Base-by-base conservation (phyloP, 92 coral and sea anemone genomes). In the Hydrozoanthus gracilis region DNA sequence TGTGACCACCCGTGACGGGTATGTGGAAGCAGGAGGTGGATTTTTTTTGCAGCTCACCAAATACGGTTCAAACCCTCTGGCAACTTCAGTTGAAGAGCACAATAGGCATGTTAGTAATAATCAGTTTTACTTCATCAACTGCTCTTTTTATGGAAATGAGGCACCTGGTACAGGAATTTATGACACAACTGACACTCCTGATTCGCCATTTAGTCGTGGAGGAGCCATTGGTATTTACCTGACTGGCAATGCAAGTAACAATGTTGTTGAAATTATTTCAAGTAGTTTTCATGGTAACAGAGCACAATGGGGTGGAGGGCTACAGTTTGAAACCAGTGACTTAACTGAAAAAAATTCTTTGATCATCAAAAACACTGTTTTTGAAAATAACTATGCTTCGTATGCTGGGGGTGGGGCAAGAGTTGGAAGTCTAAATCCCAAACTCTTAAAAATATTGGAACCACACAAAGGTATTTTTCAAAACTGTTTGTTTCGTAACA, bases 41-140 rank as follows among this genome's bases (percentile, higher is more conserved):
- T 71, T 95, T 39, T 92, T 86, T 73, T 17, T 95, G 5, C 86
- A 86, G 58, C 88, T 93, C 52, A 92, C 92, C 82, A 65, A 78
- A 35, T 86, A 83, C 74, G 93, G 95, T 51, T 84, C 92, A 83
- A 87, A 92, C 78, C 84, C 83, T 2, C 49, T 77, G 52, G 91
- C 91, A 65, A 84, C 88, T 39, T 89, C 90, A 39, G 83, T 82
- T 7, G 79, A 78, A 20, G 86, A 92, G 20, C 93, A 96, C 68
- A 91, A 88, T 27, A 74, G 82, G 2, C 92, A 89, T 83, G 93
- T 88, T 67, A 91, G 92, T 78, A 73, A 92, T 76, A 90, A 92
- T 56, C 13, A 6, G 9, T 94, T 89, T 82, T 11, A 73, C 50
- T 88, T 96, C 39, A 68, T 61, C 10, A 87, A 94, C 80, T 82